Evolutionary conservation across 2,888 invertebrate species (phyloP), one percentile per base, ranked within the genome.

Genomic region (Sphinx pinastri): DNA sequence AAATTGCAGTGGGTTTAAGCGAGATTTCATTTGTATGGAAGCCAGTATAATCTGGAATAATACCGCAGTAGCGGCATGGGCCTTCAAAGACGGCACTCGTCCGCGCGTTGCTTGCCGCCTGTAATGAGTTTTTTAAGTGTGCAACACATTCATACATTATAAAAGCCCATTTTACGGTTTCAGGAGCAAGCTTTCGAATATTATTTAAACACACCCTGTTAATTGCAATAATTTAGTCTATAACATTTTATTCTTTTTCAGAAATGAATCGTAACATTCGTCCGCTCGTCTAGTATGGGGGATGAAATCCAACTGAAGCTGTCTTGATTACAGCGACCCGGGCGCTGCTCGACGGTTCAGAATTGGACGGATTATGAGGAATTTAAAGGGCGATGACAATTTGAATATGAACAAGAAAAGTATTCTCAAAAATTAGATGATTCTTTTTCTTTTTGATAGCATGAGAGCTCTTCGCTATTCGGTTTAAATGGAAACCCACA

Each of bases 281-380:
- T 79, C 81, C 82, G 81, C 82, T 83, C 81, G 81, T 88, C 87
- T 85, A 84, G 85, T 87, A 84, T 86, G 83, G 83, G 83, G 86
- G 83, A 85, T 86, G 83, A 91, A 92, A 93, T 92, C 93, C 93
- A 84, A 81, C 84, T 86, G 91, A 92, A 92, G 91, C 91, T 90
- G 87, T 88, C 91, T 89, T 90, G 92, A 93, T 93, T 92, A 91
- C 92, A 84, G 84, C 88, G 89, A 86, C 86, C 88, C 90, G 87
- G 81, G 85, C 84, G 83, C 85, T 84, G 83, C 89, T 84, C 88
- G 84, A 84, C 88, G 88, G 86, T 89, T 90, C 88, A 90, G 88
- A 92, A 94, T 94, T 93, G 93, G 91, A 89, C 87, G 93, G 93
- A 94, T 94, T 94, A 93, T 91, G 92, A 92, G 91, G 92, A 92